Base-by-base conservation (phyloP, 2,113 vertebrate genomes). In the Myrmecophaga tridactyla region DNA sequence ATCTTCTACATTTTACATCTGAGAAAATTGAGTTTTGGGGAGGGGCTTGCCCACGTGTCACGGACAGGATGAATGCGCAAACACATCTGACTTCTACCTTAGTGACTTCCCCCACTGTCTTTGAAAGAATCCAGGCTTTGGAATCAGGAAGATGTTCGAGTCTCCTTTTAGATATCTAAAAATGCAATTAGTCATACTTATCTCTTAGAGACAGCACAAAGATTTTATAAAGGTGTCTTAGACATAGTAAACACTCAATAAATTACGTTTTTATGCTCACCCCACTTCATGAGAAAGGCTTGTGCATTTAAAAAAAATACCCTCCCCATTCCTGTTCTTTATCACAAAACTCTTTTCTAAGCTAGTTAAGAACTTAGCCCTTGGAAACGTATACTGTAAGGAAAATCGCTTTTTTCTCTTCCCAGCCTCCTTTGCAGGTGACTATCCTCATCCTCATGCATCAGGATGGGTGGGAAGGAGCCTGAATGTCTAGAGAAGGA, bases 71-170 rank as follows among this genome's bases (percentile, higher is more conserved):
- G 0, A 12, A 11, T 1, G 4, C 8, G 8, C 1, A 9, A 29
- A 4, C 43, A 0, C 0, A 0, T 0, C 0, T 6, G 29, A 67
- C 4, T 41, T 20, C 75, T 2, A 25, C 23, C 13, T 12, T 12
- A 29, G 48, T 0, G 11, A 48, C 48, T 20, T 25, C 60, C 31
- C 1, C 14, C 56, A 4, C 4, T 18, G 14, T 25, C 43, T 86
- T 65, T 70, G 65, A 63, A 21, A 53, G 31, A 76, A n/a, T 12
- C 12, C 84, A 41, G 65, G n/a, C 60, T 63, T 85, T 31, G 29
- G 53, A 63, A n/a, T 90, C 25, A 72, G 77, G 67, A 67, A 51
- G 23, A 46, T 27, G 34, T 31, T 75, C n/a, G 36, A 20, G 36
- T 83, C 9, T 95, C 58, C 23, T 63, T 89, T 80, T 62, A 48